These are phyloP conservation scores for Asobara japonica DNA, from an alignment of 1,140 invertebrate species.

Conservation along the genomic window DNA sequence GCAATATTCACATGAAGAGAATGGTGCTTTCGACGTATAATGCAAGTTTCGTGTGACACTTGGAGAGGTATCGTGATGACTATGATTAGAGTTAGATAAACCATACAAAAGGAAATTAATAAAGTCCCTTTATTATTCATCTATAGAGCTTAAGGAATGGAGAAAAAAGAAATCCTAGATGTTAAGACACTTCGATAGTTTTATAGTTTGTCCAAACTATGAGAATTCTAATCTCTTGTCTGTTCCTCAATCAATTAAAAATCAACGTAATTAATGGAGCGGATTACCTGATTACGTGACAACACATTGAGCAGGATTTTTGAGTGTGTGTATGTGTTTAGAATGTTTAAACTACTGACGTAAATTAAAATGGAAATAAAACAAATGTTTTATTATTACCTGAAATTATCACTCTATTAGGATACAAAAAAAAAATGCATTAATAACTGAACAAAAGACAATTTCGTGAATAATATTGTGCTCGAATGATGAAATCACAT, in stretches of 20 bases:
- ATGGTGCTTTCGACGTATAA: not conserved
- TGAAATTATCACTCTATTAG: not conserved
- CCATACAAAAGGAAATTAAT: not conserved
- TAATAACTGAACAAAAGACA: not conserved
- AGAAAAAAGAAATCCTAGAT: not conserved
- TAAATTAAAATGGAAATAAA: not conserved
- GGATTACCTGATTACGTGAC: not conserved
- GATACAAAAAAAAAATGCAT: not conserved
- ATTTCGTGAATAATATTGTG: not conserved
- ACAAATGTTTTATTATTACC: not conserved
- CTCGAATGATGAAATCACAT: not conserved
- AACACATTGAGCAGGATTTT: not conserved
- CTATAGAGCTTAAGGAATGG: not conserved
- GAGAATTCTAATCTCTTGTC: not conserved
- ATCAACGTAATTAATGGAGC: not conserved
- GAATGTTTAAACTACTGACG: not conserved
- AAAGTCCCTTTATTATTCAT: not conserved
- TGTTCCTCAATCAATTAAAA: not conserved
- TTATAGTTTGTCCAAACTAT: not conserved
- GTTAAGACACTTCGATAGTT: not conserved
- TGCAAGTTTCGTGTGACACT: not conserved
- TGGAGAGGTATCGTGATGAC: not conserved
- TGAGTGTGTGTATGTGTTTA: not conserved
- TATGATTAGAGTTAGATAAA: not conserved
- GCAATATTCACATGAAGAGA: not conserved